Conservation (phyloP, 2,113 vertebrate species). For the Variabilichromis moorii region DNA sequence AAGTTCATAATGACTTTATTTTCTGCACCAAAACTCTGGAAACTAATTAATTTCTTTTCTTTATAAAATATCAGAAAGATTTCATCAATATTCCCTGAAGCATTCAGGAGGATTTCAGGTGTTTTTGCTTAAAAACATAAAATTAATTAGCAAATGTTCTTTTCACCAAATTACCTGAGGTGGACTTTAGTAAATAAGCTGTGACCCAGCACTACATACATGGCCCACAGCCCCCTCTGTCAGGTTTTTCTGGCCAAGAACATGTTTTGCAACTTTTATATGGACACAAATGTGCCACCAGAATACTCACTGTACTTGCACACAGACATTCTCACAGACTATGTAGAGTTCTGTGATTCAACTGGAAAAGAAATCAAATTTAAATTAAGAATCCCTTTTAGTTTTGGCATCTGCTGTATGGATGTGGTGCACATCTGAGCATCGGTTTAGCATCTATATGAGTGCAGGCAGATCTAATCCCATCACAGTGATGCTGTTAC, state of each 20-base stretch:
- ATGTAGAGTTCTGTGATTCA: accelerated
- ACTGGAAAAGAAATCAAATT: not conserved
- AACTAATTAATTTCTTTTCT: accelerated
- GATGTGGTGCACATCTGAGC: not conserved
- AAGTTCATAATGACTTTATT: not conserved
- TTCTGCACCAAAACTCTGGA: not conserved
- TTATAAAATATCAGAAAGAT: not conserved
- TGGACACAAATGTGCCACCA: not conserved
- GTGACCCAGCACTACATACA: not conserved
- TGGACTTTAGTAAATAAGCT: not conserved
- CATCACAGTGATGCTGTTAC: not conserved
- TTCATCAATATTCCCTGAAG: not conserved
- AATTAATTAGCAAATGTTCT: not conserved
- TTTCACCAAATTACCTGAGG: not conserved
- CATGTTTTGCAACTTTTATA: not conserved
- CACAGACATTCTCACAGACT: not conserved
- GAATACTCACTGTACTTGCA: not conserved
- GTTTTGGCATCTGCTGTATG: not conserved
- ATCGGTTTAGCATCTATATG: not conserved
- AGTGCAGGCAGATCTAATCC: not conserved
- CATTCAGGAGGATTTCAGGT: not conserved
- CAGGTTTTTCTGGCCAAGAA: not conserved
- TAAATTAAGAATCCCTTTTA: not conserved
- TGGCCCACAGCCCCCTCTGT: not conserved
- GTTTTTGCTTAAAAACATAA: not conserved